Evolutionary conservation across 2,888 invertebrate species (phyloP), one percentile per base, ranked within the genome.

Genomic region (Ophioninae sp.): DNA sequence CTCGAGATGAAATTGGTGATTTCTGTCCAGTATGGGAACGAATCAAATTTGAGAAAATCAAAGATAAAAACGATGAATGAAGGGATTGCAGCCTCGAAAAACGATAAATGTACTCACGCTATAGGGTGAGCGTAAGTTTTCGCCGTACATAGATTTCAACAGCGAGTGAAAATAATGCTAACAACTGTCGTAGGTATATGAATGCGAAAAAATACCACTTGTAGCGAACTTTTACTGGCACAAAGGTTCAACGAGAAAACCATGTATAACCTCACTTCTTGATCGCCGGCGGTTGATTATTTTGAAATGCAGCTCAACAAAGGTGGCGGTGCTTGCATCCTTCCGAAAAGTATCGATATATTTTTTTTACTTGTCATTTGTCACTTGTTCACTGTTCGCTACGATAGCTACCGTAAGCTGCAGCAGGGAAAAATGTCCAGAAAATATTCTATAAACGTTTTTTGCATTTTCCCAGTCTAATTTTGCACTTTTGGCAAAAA

Each of bases 191-290:
- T 17, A 17, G 0, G 13, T 17, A 50, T 50, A 50, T 50, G 13
- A 5, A 0, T 17, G 50, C 17, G n/a, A 17, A 50, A 50, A 0
- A 50, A 50, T 13, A 50, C 17, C 13, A 13, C 5, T 13, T 50
- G 50, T 17, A 50, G 17, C 50, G 17, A 50, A 8, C 6, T 50
- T 3, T 68, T 68, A 21, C 50, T 50, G 68, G 68, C n/a, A n/a
- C 44, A 68, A 68, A 50, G 7, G 13, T 68, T 17, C 23, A 68
- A 50, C 50, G 23, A 6, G 23, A 7, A 17, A 50, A 7, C 10
- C 21, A 68, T 23, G 30, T 30, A 30, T 68, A 68, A 68, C 68
- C 68, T 68, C 50, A 50, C 50, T 50, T 50, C 2, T 17, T 50
- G 13, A 50, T 50, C 50, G 50, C 50, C 17, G 17, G 50, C 50